A percentile compares a stretch with the other conserved stretches of the same genome.
These are phyloP conservation scores for Clavelina lepadiformis DNA, from an alignment of 23 tunicate species.

Conservation along the genomic window DNA sequence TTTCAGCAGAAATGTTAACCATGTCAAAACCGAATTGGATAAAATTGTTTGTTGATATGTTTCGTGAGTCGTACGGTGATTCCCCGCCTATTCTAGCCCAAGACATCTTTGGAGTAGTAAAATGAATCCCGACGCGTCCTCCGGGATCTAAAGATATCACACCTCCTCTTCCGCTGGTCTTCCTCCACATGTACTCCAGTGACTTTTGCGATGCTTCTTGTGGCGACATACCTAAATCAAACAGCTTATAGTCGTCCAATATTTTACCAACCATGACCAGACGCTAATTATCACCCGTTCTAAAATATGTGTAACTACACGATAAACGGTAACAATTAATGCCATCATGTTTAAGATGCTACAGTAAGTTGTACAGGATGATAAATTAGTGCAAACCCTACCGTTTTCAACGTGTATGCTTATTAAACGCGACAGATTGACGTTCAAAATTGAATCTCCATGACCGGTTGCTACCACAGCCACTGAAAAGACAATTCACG, in stretches of 20 bases:
- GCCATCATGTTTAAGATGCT: no score
- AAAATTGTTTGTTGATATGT: no score
- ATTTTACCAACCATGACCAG: no score
- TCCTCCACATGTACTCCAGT: conserved; percentile 29
- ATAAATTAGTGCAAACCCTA: background rate
- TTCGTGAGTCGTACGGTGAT: no score
- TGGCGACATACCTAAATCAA: conserved; percentile 29
- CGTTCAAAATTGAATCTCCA: conserved; percentile 68
- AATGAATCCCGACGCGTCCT: conserved; percentile 42
- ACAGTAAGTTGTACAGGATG: background rate
- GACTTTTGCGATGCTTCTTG: conserved; percentile 21
- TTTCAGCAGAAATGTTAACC: no score
- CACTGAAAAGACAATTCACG: conserved; percentile 3
- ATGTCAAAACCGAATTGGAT: no score
- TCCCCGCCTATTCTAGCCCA: conserved; percentile 58
- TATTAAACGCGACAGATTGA: conserved; percentile 33
- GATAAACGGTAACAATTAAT: no score
- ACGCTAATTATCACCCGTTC: no score
- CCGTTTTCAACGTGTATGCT: conserved; percentile 26
- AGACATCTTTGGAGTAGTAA: conserved; percentile 41
- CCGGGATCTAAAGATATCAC: conserved; percentile 31
- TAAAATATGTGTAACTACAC: no score
- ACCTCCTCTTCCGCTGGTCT: conserved; percentile 46
- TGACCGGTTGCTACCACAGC: conserved; percentile 70
- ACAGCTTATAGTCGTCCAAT: no score